Conservation (phyloP, 2,113 vertebrate species). For the Apus apus region DNA sequence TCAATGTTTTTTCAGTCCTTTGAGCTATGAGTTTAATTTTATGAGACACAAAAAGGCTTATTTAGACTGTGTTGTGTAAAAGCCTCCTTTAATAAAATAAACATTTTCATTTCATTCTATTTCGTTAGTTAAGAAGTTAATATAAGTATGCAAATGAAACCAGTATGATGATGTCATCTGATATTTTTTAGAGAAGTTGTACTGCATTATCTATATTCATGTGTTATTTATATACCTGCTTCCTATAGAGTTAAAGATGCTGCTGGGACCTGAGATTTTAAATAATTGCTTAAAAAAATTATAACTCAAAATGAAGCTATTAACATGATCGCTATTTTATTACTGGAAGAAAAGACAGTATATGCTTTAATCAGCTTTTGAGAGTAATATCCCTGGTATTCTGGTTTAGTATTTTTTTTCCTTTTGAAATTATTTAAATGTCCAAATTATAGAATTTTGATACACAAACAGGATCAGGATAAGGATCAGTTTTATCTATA, state of each 20-base stretch:
- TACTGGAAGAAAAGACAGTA: not conserved
- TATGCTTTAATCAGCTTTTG: not conserved
- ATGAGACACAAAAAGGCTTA: not conserved
- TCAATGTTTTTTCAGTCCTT: not conserved
- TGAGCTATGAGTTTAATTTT: not conserved
- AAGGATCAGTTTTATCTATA: not conserved
- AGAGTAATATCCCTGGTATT: not conserved
- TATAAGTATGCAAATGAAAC: not conserved
- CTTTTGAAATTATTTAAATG: not conserved
- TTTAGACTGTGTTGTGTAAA: not conserved
- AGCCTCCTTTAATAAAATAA: not conserved
- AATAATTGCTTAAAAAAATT: not conserved
- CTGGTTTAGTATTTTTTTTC: not conserved
- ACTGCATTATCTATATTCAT: not conserved
- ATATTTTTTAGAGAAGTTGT: not conserved
- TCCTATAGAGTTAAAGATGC: not conserved
- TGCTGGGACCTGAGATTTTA: fast-evolving
- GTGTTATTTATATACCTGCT: not conserved
- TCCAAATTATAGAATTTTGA: not conserved
- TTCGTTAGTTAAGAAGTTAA: not conserved
- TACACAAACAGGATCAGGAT: not conserved
- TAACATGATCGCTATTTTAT: not conserved
- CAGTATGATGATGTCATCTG: not conserved
- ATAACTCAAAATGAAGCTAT: not conserved
- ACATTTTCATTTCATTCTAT: not conserved